phyloP scores from a whole-genome alignment of 2,797 vertebrate species.

The Synanceia verrucosa region DNA sequence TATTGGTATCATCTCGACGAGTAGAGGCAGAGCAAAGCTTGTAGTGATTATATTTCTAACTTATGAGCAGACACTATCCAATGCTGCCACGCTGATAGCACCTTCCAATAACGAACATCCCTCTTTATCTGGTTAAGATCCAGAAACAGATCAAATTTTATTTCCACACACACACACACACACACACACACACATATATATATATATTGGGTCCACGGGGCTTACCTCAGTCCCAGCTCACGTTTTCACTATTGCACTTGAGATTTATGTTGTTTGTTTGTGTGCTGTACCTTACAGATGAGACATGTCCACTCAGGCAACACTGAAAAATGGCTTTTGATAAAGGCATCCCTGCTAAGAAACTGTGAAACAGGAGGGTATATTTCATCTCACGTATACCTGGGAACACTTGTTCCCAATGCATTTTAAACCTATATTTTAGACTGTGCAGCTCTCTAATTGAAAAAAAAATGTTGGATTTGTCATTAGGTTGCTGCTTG shows the following conservation, averaged over 20 bases:
- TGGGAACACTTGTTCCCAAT: slow-evolving; percentile 15
- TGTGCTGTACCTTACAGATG: slow-evolving; percentile 40
- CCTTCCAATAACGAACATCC: slow-evolving; percentile 33
- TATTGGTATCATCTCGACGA: background rate
- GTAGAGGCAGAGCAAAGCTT: slow-evolving; percentile 3
- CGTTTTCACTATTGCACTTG: slow-evolving; percentile 9
- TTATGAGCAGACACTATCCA: background rate
- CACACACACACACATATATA: too few relatives aligned
- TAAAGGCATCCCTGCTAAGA: slow-evolving; percentile 7
- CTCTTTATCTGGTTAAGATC: slow-evolving; percentile 28
- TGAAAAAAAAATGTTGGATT: slow-evolving; percentile 18
- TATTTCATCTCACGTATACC: slow-evolving; percentile 32
- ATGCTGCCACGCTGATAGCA: slow-evolving; percentile 21
- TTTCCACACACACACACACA: too few relatives aligned
- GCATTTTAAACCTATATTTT: slow-evolving; percentile 9
- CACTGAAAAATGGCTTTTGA: slow-evolving; percentile 48
- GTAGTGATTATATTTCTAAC: slow-evolving; percentile 5
- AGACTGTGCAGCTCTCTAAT: slow-evolving; percentile 4
- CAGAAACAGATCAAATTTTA: slow-evolving; percentile 42
- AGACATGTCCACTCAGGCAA: slow-evolving; percentile 39
- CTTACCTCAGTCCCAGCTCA: background rate
- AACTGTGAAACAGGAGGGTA: slow-evolving; percentile 17
- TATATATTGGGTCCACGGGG: too few relatives aligned
- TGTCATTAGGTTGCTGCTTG: slow-evolving; percentile 19
- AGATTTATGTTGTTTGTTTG: slow-evolving; percentile 39